phyloP scores from a whole-genome alignment of 2,797 vertebrate species.

The Sparus aurata region DNA sequence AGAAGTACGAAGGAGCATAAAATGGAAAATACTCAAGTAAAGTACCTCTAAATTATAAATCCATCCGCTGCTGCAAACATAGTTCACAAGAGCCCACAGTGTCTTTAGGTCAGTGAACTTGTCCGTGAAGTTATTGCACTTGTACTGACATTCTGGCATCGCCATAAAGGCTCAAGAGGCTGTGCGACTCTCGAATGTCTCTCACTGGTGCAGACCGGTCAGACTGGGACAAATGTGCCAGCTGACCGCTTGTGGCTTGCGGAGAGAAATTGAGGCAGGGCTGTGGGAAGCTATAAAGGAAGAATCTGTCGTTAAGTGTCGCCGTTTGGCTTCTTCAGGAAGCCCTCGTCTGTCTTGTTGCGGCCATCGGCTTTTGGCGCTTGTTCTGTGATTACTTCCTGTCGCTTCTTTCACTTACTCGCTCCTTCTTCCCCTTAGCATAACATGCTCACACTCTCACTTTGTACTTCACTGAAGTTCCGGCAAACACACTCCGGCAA shows the following conservation, averaged over 20 bases:
- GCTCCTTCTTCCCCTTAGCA: not conserved
- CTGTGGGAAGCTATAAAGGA: slow-evolving; percentile 42
- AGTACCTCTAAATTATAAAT: too few relatives aligned
- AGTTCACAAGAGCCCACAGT: not conserved
- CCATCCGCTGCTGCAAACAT: not conserved
- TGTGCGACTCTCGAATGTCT: slow-evolving; percentile 6
- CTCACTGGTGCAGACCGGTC: slow-evolving; percentile 31
- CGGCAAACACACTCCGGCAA: not conserved
- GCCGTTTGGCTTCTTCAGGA: slow-evolving; percentile 24
- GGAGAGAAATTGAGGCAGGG: slow-evolving; percentile 45
- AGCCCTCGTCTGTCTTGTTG: not conserved
- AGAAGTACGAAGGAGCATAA: not conserved
- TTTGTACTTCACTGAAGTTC: not conserved
- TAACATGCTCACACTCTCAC: not conserved
- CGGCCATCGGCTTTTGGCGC: not conserved
- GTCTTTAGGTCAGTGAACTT: slow-evolving; percentile 14
- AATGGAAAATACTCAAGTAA: too few relatives aligned
- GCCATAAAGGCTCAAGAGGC: slow-evolving; percentile 14
- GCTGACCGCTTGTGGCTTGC: slow-evolving; percentile 22
- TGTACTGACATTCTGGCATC: slow-evolving; percentile 31
- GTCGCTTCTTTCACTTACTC: not conserved
- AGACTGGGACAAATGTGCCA: slow-evolving; percentile 51
- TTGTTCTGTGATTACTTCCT: slow-evolving; percentile 15
- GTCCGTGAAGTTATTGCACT: slow-evolving; percentile 5
- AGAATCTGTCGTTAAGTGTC: slow-evolving; percentile 10